Base-by-base conservation (phyloP, 1,140 invertebrate species). In the Aporrectodea caliginosa region DNA sequence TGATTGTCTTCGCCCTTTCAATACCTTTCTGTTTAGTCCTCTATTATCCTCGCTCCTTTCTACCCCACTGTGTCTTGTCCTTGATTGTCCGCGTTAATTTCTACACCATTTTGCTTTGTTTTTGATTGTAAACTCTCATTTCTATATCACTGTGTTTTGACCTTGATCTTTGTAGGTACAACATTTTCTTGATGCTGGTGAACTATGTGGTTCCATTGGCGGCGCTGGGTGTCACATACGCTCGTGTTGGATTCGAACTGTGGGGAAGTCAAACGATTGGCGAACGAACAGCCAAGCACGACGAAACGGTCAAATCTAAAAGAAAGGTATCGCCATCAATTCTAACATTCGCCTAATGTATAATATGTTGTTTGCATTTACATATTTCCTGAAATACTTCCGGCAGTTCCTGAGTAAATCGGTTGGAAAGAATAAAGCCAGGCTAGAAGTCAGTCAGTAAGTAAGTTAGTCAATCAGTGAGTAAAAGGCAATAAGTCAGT, bases 201-300 rank as follows among this genome's bases (percentile, higher is more conserved):
- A 97, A 95, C 12, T 98, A 98, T 85, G 90, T 95, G n/a, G 90
- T 97, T 75, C 96, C 96, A 14, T 93, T 98, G 91, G 85, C 93
- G 58, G 92, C 94, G 0, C 95, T 98, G 92, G 92, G 92, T 1
- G 91, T 94, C 33, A 95, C 95, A 83, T 98, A 98, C 85, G 91
- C 92, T 0, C 89, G 93, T 0, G 96, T 97, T 91, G 94, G 95
- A 1, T 89, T 94, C 73, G 95, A 97, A 83, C 90, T 99, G 1
- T 98, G 97, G 95, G 95, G 94, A 2, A 94, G 93, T 27, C 90
- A 92, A 76, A 93, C 93, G 0, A 97, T 98, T 69, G 96, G 95
- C 0, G 96, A 98, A 87, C 91, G 93, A 31, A 95, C 94, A 0
- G 92, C 84, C 12, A 84, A 85, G 35, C 86, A 87, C 79, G 90